Base-by-base conservation (phyloP, 2,113 vertebrate genomes). In the Echinops telfairi region DNA sequence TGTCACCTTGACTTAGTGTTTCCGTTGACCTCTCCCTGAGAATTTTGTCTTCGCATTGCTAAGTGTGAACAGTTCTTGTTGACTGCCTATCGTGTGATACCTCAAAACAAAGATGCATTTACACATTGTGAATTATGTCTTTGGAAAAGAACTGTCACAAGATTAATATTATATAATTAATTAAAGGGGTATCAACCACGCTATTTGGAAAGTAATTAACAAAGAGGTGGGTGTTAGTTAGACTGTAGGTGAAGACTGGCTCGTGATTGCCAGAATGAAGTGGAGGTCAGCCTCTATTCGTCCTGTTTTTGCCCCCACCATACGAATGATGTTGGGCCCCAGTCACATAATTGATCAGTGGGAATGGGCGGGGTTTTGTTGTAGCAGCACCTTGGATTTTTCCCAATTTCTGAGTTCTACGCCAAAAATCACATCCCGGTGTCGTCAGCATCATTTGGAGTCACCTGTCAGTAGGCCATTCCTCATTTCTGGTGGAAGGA, bases 21-120 rank as follows among this genome's bases (percentile, higher is more conserved):
- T 94, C 29, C 31, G 58, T 85, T 88, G 17, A 81, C 25, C 83
- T 92, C 31, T 29, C 43, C 36, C 71, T 38, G 38, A 83, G 64
- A 83, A 86, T 91, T 92, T 94, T 85, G 53, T 86, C 70, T 92
- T 76, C 83, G 15, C 22, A 6, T 88, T 83, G 23, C 57, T 92
- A 89, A 84, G 27, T 1, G 57, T 84, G 17, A 93, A 79, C 40
- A 84, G 66, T 47, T 78, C 92, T 83, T 62, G 53, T 62, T 87
- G 40, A 73, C 83, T 86, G 71, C 17, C 62, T 68, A 43, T 38
- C n/a, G n/a, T 31, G 8, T 90, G 64, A 75, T 91, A 71, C 60
- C 83, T 89, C 89, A 53, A 91, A 80, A 47, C 71, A 87, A 81
- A 94, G 83, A 15, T 71, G 38, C 91, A 29, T 85, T 91, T 91